Percentiles rank a stretch among this genome's conserved stretches.
phyloP scores from a whole-genome alignment of 1,140 invertebrate species.

The Heterodera carotae region DNA sequence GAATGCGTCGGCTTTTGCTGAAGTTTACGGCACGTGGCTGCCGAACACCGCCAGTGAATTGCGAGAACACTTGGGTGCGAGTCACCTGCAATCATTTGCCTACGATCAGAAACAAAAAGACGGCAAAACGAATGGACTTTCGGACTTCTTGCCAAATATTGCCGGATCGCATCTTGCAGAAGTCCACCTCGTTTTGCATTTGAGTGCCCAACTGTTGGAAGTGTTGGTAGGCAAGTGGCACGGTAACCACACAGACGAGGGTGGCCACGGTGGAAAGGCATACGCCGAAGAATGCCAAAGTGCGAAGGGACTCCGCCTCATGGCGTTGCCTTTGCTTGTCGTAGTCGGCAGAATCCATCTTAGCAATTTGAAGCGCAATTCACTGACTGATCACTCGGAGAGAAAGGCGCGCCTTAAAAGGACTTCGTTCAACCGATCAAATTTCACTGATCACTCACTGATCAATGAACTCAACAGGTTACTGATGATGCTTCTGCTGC shows the following conservation, averaged over 20 bases:
- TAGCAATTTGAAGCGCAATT: background rate
- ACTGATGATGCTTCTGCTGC: constrained; percentile 2
- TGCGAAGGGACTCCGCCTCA: constrained; percentile 36
- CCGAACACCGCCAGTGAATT: constrained; percentile 37
- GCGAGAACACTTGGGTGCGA: constrained; percentile 50
- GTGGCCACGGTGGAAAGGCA: constrained; percentile 42
- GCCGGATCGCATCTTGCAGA: constrained; percentile 50
- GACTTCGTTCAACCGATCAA: background rate
- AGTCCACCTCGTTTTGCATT: constrained; percentile 45
- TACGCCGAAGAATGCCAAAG: constrained; percentile 36
- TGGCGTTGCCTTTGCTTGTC: constrained; percentile 29
- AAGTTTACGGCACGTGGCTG: constrained; percentile 17
- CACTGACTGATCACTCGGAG: background rate
- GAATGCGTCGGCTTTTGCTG: constrained; percentile 2
- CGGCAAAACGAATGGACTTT: constrained; percentile 19
- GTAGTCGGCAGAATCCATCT: background rate
- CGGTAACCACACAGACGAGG: constrained; percentile 45
- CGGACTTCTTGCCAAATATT: constrained; percentile 53
- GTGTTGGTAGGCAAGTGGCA: constrained; percentile 55
- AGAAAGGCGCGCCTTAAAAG: background rate
- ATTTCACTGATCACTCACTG: too few species aligned
- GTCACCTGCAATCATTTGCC: constrained; percentile 25
- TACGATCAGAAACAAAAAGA: background rate
- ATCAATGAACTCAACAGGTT: too few species aligned
- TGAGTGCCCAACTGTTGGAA: constrained; percentile 27